phyloP scores from a whole-genome alignment of 2,113 vertebrate species.

The Etia nguti region DNA sequence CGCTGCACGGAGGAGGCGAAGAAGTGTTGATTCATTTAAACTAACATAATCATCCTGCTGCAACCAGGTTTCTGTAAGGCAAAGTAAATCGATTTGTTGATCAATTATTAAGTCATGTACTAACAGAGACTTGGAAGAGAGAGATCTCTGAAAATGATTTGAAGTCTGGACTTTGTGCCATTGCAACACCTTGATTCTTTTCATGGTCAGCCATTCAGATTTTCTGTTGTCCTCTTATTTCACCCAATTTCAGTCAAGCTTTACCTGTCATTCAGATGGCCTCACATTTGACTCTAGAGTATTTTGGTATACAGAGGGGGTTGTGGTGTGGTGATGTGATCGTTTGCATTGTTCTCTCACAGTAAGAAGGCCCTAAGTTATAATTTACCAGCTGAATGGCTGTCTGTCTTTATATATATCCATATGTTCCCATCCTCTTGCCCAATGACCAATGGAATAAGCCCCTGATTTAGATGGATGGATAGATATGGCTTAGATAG shows the following conservation, averaged over 20 bases:
- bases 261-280: not conserved
- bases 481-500: not conserved
- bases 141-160: not conserved
- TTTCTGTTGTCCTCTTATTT: not conserved
- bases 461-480: not conserved
- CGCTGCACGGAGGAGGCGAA: no score
- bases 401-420: not conserved
- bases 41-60: not conserved
- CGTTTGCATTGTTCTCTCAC: not conserved
- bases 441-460: not conserved
- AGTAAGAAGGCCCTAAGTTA: not conserved
- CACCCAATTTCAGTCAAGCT: not conserved
- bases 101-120: not conserved
- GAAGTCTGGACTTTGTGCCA: not conserved
- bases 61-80: not conserved
- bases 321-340: not conserved
- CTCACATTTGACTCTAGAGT: not conserved
- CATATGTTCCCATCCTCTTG: not conserved
- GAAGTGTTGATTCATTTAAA: not conserved
- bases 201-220: not conserved
- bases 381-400: not conserved
- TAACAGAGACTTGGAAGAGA: not conserved
- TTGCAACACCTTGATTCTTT: not conserved
- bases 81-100: rapidly evolving
- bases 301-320: not conserved